Percentiles rank a stretch among this genome's conserved stretches.
Conservation (phyloP, 2,113 vertebrate genomes). For the Girardinichthys multiradiatus region DNA sequence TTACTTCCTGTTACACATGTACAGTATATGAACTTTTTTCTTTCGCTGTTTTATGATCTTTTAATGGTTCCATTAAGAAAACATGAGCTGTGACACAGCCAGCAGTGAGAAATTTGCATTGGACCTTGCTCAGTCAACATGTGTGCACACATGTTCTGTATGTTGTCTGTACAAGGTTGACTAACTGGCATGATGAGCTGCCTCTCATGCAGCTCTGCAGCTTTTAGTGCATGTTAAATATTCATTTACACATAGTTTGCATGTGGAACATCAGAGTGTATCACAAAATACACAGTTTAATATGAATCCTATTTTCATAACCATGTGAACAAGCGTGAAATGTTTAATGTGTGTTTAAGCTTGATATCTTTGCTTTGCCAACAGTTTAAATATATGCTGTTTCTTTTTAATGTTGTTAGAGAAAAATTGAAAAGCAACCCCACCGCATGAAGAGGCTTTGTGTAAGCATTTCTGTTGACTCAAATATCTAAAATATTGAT, state of each 20-base stretch:
- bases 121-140: neutral
- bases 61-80: neutral
- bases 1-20: too few relatives aligned
- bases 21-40: neutral
- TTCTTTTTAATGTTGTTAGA: too few relatives aligned
- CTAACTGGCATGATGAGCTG: neutral
- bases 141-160: neutral
- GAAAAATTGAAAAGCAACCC: too few relatives aligned
- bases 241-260: slow-evolving; percentile 29
- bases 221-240: slow-evolving; percentile 65
- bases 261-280: neutral
- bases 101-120: neutral
- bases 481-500: too few relatives aligned
- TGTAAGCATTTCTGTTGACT: too few relatives aligned
- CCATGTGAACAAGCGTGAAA: too few relatives aligned
- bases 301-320: too few relatives aligned
- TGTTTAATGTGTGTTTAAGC: too few relatives aligned
- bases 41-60: neutral
- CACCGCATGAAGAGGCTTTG: too few relatives aligned
- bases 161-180: slow-evolving; percentile 14
- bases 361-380: too few relatives aligned
- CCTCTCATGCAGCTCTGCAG: slow-evolving; percentile 26
- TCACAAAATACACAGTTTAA: neutral
- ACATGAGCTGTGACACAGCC: slow-evolving; percentile 1
- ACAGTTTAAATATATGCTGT: too few relatives aligned